A percentile compares a stretch with the other conserved stretches of the same genome.
These are phyloP conservation scores for Phengaris alcon DNA, from an alignment of 2,888 invertebrate species.

Conservation along the genomic window DNA sequence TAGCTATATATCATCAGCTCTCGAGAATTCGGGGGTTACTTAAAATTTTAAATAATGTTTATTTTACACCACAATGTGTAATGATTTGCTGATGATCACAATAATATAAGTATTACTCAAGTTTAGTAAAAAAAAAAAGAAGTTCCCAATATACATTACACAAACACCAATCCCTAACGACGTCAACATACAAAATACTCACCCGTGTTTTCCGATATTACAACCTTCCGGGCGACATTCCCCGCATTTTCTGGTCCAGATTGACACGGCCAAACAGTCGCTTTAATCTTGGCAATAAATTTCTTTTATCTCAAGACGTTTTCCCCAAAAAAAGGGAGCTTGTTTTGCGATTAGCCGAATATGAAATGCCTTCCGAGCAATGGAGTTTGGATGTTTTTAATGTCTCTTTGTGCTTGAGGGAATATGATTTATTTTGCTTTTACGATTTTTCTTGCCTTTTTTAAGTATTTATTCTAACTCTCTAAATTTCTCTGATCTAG, in stretches of 20 bases:
- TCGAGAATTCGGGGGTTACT: too few relatives aligned
- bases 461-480: not conserved
- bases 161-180: not conserved
- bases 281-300: constrained; percentile 74
- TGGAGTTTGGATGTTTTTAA: constrained; percentile 18
- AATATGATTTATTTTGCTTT: constrained; percentile 8
- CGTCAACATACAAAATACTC: not conserved
- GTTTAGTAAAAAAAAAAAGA: too few relatives aligned
- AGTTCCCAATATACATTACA: not conserved
- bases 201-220: constrained; percentile 34
- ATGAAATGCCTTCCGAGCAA: constrained; percentile 29
- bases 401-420: not conserved
- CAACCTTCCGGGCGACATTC: constrained; percentile 43
- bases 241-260: constrained; percentile 50
- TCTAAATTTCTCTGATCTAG: too few relatives aligned
- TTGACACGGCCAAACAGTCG: constrained; percentile 69
- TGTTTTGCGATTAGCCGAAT: constrained; percentile 50
- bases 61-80: too few relatives aligned
- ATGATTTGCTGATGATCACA: too few relatives aligned
- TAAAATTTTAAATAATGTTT: too few relatives aligned
- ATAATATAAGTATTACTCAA: too few relatives aligned
- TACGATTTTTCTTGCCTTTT: not conserved
- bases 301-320: constrained; percentile 61
- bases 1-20: too few relatives aligned
- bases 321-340: constrained; percentile 45